Conservation (phyloP, 2,888 invertebrate genomes). For the Acronicta psi region DNA sequence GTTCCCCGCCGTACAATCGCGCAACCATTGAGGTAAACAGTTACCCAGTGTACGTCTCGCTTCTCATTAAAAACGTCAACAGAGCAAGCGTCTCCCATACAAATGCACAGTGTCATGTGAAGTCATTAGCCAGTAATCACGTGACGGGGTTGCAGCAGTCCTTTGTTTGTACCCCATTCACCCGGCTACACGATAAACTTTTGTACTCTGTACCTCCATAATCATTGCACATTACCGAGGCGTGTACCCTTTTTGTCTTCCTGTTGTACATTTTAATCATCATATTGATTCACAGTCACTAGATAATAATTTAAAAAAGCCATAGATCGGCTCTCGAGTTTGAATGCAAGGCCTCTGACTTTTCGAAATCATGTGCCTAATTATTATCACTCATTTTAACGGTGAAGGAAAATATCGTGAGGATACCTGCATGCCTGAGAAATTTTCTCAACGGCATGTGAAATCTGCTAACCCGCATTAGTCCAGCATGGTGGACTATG, state of each 20-base stretch:
- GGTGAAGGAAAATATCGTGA: no score
- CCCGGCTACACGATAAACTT: slow-evolving; percentile 47
- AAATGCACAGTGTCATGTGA: slow-evolving; percentile 61
- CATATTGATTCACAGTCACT: background rate
- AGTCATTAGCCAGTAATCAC: slow-evolving; percentile 72
- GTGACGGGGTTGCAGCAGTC: slow-evolving; percentile 57
- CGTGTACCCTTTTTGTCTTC: slow-evolving; percentile 22
- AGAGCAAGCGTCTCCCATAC: slow-evolving; percentile 60
- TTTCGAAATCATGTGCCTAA: no score
- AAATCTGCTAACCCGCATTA: no score
- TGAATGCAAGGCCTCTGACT: no score
- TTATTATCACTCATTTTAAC: no score
- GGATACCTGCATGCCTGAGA: no score
- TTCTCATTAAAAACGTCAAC: slow-evolving; percentile 71
- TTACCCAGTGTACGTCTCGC: slow-evolving; percentile 53
- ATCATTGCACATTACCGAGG: slow-evolving; percentile 20
- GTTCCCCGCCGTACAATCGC: slow-evolving; percentile 20
- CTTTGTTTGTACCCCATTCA: slow-evolving; percentile 54
- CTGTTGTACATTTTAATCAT: slow-evolving; percentile 26
- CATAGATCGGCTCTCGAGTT: no score
- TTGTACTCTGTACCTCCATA: slow-evolving; percentile 34
- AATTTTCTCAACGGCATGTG: no score
- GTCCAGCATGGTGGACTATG: no score
- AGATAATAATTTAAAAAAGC: no score
- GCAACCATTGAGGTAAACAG: slow-evolving; percentile 23